Conservation (phyloP, 2,888 invertebrate genomes). For the Uropetala carovei region DNA sequence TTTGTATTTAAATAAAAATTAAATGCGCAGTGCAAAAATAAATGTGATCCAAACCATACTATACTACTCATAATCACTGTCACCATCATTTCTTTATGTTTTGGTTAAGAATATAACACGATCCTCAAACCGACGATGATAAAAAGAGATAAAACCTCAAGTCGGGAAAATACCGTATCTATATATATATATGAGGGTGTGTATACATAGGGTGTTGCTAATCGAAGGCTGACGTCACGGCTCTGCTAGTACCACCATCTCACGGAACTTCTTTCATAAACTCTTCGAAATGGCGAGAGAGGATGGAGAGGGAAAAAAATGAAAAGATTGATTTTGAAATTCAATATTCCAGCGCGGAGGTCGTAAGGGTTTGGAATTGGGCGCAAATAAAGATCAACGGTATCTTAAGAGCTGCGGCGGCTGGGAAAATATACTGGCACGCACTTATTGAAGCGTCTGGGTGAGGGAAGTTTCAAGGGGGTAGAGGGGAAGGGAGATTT, state of each 20-base stretch:
- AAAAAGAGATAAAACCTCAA: no score
- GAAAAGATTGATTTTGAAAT: constrained; percentile 9
- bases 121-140: no score
- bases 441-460: background rate
- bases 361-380: constrained; percentile 32
- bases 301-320: no score
- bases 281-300: background rate
- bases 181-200: no score
- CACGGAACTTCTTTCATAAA: background rate
- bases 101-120: no score
- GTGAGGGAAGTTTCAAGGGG: background rate
- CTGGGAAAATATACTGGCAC: background rate
- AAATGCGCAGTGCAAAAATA: no score
- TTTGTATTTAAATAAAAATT: no score
- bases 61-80: no score
- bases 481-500: background rate
- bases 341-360: constrained; percentile 22
- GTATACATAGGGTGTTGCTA: no score
- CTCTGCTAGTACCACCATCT: background rate
- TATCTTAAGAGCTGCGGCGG: background rate
- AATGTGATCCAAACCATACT: no score
- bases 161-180: no score
- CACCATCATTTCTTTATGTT: no score
- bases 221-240: background rate
- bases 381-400: background rate